These are phyloP conservation scores for Auanema sp. DNA, from an alignment of 2,888 invertebrate species.

Conservation along the genomic window DNA sequence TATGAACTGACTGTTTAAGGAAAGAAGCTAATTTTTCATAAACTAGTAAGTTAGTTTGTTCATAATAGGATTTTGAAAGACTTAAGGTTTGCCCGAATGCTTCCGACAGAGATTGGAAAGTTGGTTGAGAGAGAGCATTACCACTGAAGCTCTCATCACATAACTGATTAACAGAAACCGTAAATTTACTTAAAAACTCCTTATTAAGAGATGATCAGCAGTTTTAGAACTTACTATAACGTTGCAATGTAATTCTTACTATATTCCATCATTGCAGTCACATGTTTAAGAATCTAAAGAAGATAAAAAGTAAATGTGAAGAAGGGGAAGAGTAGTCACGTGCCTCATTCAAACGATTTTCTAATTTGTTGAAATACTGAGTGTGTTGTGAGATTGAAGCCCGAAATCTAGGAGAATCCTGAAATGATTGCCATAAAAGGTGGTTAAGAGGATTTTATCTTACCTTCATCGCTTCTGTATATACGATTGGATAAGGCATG, in stretches of 20 bases:
- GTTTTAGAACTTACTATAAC: conserved; percentile 75
- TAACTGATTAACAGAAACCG: conserved; percentile 84
- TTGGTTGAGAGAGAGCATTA: conserved; percentile 70
- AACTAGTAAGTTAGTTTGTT: conserved; percentile 32
- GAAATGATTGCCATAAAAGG: neutral
- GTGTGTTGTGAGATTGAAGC: conserved; percentile 34
- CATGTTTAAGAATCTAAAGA: conserved; percentile 71
- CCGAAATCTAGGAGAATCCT: conserved; percentile 41
- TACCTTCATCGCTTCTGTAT: conserved; percentile 47
- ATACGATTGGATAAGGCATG: conserved; percentile 25
- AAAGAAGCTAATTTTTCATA: conserved; percentile 44
- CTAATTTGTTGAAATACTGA: conserved; percentile 38
- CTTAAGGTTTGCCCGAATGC: conserved; percentile 51
- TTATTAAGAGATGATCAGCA: neutral
- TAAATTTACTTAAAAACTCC: conserved; percentile 67
- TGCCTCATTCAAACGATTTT: conserved; percentile 46
- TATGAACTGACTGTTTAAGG: conserved; percentile 73
- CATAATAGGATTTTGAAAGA: conserved; percentile 34
- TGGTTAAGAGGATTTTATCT: neutral
- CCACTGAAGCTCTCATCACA: conserved; percentile 80
- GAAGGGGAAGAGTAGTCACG: neutral
- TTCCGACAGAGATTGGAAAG: conserved; percentile 47
- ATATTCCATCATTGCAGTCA: conserved; percentile 84
- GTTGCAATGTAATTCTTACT: conserved; percentile 89
- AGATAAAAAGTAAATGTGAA: neutral